Evolutionary conservation across 2,113 vertebrate species (phyloP).

Genomic region (Actenoides hombroni): DNA sequence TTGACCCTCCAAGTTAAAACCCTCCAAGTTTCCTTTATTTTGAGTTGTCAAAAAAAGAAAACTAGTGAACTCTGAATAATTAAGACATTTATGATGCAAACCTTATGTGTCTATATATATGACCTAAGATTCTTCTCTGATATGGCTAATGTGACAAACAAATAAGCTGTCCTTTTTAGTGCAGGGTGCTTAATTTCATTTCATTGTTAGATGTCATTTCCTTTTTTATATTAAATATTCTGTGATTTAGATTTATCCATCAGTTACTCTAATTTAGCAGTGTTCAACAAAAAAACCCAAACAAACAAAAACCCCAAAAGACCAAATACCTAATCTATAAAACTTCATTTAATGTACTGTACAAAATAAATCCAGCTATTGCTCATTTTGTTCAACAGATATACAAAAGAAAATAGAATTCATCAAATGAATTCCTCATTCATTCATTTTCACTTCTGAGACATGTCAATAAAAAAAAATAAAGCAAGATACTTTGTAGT

Average conservation of each 20-base stretch:
- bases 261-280: background rate
- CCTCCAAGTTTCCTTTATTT: slow-evolving; percentile 1
- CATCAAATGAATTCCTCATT: background rate
- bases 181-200: background rate
- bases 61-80: background rate
- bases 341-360: background rate
- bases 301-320: too few species aligned
- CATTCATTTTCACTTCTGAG: background rate
- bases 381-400: background rate
- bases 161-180: background rate
- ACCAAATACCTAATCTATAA: background rate
- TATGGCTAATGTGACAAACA: background rate
- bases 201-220: background rate
- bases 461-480: background rate
- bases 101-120: background rate
- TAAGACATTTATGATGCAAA: background rate
- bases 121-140: background rate
- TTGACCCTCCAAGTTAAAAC: too few species aligned
- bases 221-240: background rate
- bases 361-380: background rate
- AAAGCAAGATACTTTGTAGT: background rate
- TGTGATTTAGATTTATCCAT: background rate
- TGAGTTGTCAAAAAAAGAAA: background rate
- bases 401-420: background rate
- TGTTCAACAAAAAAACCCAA: background rate